These are phyloP conservation scores for Gonioctena quinquepunctata DNA, from an alignment of 1,140 invertebrate genomes.

Conservation along the genomic window DNA sequence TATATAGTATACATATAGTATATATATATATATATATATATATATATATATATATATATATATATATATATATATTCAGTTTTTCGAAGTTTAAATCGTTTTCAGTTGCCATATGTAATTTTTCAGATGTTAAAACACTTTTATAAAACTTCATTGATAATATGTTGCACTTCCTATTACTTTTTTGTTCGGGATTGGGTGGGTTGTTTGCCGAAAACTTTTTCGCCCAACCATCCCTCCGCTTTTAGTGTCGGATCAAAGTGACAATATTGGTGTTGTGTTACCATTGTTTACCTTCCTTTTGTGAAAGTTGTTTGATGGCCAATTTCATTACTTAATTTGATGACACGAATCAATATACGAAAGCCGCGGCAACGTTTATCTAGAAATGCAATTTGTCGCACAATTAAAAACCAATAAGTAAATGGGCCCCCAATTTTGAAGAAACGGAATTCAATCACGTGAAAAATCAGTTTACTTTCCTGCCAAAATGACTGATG, in stretches of 20 bases:
- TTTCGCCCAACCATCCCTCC: background rate
- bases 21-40: no score
- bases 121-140: no score
- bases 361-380: background rate
- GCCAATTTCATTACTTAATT: slow-evolving; percentile 19
- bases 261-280: slow-evolving; percentile 20
- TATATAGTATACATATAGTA: no score
- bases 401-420: background rate
- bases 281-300: slow-evolving; percentile 29
- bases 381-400: background rate
- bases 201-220: no score
- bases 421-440: background rate
- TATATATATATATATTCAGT: no score
- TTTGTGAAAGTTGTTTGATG: slow-evolving; percentile 14
- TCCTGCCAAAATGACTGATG: slow-evolving; percentile 1
- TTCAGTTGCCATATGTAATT: no score
- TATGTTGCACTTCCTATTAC: no score
- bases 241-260: slow-evolving; percentile 20
- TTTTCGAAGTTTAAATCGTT: no score
- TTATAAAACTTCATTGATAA: no score
- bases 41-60: no score
- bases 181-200: no score
- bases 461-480: background rate
- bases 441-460: background rate
- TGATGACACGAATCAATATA: background rate